A percentile compares a stretch with the other conserved stretches of the same genome.
phyloP scores from a whole-genome alignment of 1,140 invertebrate genomes.

The Danaus melanippus region DNA sequence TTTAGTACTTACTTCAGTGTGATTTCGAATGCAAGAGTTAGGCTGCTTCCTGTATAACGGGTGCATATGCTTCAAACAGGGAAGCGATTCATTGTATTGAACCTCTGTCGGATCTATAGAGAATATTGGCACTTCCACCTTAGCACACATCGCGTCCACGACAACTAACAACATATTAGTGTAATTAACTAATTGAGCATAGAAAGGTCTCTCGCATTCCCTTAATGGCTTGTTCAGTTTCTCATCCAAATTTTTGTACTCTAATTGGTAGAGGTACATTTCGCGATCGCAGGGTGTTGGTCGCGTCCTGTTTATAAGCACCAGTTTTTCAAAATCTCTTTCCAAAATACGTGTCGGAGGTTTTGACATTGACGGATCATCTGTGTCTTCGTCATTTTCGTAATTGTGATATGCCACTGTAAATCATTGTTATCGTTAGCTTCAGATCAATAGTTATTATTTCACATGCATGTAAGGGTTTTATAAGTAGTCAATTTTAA shows the following conservation, averaged over 20 bases:
- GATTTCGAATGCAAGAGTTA: constrained; percentile 78
- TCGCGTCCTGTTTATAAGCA: constrained; percentile 83
- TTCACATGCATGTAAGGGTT: constrained; percentile 17
- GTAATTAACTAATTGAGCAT: constrained; percentile 84
- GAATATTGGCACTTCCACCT: constrained; percentile 58
- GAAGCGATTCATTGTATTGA: constrained; percentile 75
- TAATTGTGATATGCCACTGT: constrained; percentile 59
- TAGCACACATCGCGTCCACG: constrained; percentile 79
- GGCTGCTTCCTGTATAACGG: constrained; percentile 76
- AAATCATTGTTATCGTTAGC: constrained; percentile 1
- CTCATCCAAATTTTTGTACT: constrained; percentile 54
- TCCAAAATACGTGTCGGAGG: constrained; percentile 67
- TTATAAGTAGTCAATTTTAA: too few species aligned
- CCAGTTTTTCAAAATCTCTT: constrained; percentile 72
- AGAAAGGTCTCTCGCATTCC: constrained; percentile 77
- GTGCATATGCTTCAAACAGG: constrained; percentile 76
- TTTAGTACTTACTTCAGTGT: constrained; percentile 76
- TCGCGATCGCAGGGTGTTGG: constrained; percentile 86
- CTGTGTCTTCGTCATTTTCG: constrained; percentile 64
- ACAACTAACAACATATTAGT: constrained; percentile 90
- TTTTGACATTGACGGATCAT: constrained; percentile 52
- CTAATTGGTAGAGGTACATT: constrained; percentile 63
- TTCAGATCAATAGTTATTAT: background rate
- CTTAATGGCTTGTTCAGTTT: constrained; percentile 53
- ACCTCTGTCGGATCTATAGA: constrained; percentile 77